A percentile compares a stretch with the other conserved stretches of the same genome.
Evolutionary conservation across 2,797 vertebrate species (phyloP).

Genomic region (Chromis chromis): DNA sequence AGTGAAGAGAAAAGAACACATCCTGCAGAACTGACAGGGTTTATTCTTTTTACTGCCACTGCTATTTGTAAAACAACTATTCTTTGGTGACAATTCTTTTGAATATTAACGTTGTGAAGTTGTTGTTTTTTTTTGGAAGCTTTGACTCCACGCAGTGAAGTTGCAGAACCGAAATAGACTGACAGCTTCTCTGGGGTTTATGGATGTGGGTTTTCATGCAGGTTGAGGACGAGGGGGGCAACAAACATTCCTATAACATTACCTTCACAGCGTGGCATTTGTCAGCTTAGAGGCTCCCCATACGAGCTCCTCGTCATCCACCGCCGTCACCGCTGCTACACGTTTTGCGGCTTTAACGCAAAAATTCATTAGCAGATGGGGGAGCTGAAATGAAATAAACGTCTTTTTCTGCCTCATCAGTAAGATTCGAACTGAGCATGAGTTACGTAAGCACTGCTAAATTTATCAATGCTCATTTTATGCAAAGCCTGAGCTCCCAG

Average conservation of each 20-base stretch:
- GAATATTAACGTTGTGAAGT: conserved; percentile 46
- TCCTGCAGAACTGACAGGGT: conserved; percentile 71
- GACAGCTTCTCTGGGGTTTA: conserved; percentile 42
- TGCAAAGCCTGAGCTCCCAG: conserved; percentile 81
- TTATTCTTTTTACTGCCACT: conserved; percentile 67
- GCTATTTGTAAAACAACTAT: conserved; percentile 60
- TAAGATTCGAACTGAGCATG: conserved; percentile 81
- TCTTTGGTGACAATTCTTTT: conserved; percentile 42
- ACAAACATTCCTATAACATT: conserved; percentile 54
- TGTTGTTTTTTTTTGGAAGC: not conserved
- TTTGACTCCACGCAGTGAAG: conserved; percentile 18
- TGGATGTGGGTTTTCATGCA: conserved; percentile 40
- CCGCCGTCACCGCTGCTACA: conserved; percentile 50
- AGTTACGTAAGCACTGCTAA: conserved; percentile 85
- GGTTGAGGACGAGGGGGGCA: not conserved
- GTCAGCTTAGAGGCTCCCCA: conserved; percentile 40
- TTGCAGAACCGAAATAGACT: conserved; percentile 27
- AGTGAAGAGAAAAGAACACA: conserved; percentile 72
- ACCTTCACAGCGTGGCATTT: conserved; percentile 43
- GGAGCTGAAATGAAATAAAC: conserved; percentile 62
- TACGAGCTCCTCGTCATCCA: conserved; percentile 26
- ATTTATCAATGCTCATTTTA: conserved; percentile 87
- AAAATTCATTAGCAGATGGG: conserved; percentile 71
- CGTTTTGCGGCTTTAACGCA: conserved; percentile 62
- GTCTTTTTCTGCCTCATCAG: conserved; percentile 84